Percentiles rank a stretch among this genome's conserved stretches.
These are phyloP conservation scores for Catharus fuscescens DNA, from an alignment of 2,113 vertebrate species.

Conservation along the genomic window DNA sequence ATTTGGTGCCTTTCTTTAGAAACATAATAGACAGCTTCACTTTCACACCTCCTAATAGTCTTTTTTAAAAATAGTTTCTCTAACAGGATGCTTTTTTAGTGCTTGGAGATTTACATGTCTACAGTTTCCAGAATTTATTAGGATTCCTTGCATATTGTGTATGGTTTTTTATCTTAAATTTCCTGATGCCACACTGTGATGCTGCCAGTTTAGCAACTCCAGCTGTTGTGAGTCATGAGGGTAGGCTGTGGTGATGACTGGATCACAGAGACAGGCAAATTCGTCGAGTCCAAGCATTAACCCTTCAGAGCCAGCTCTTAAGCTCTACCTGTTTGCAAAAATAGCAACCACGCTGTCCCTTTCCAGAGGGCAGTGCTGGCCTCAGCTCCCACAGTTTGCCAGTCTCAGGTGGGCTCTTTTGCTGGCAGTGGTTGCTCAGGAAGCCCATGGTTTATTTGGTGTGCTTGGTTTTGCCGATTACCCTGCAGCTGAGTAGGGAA, in stretches of 20 bases:
- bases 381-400: rapidly evolving
- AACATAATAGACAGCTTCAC: constrained; percentile 64
- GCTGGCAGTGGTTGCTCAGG: not conserved
- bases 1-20: constrained; percentile 50
- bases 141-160: constrained; percentile 22
- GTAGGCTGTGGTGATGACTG: not conserved
- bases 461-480: not conserved
- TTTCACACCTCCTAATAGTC: constrained; percentile 74
- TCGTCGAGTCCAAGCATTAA: constrained; percentile 3
- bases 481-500: rapidly evolving
- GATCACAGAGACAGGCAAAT: not conserved
- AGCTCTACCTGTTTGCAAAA: not conserved
- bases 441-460: not conserved
- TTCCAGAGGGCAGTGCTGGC: not conserved
- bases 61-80: constrained; percentile 73
- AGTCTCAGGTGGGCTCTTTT: not conserved
- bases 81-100: constrained; percentile 54
- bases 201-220: constrained; percentile 29
- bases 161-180: constrained; percentile 28
- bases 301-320: not conserved
- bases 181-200: not conserved
- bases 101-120: constrained; percentile 10
- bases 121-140: constrained; percentile 51
- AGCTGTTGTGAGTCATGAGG: constrained; percentile 25
- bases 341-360: rapidly evolving